These are phyloP conservation scores for Pheosia gnoma DNA, from an alignment of 2,888 invertebrate species.

Conservation along the genomic window DNA sequence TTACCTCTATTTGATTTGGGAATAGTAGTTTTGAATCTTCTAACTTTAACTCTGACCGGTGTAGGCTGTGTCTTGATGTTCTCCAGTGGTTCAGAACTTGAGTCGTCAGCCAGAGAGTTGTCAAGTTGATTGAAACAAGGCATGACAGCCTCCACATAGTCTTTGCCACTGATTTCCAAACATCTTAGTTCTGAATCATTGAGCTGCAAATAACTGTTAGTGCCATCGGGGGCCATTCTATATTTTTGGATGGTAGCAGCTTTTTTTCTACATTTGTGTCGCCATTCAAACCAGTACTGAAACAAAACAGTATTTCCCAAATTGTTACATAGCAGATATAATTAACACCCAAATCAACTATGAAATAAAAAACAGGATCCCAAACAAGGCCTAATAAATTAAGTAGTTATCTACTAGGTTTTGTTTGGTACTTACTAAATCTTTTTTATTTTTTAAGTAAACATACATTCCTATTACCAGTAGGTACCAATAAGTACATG, in stretches of 20 bases:
- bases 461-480: too few relatives aligned
- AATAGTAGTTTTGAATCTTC: constrained; percentile 20
- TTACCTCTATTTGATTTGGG: constrained; percentile 30
- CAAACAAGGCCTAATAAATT: too few relatives aligned
- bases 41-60: constrained; percentile 25
- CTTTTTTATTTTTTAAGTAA: too few relatives aligned
- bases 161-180: constrained; percentile 61
- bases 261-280: constrained; percentile 74
- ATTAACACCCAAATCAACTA: too few relatives aligned
- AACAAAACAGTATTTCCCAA: constrained; percentile 24
- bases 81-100: constrained; percentile 61
- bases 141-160: constrained; percentile 40
- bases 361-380: too few relatives aligned
- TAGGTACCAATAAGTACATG: too few relatives aligned
- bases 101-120: constrained; percentile 57
- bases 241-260: constrained; percentile 61
- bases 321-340: not conserved
- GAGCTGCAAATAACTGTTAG: constrained; percentile 61
- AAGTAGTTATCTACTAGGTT: too few relatives aligned
- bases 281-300: constrained; percentile 78
- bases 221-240: constrained; percentile 47
- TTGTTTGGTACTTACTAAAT: too few relatives aligned
- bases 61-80: constrained; percentile 46
- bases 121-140: constrained; percentile 54
- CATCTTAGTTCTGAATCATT: constrained; percentile 73